Base-by-base conservation (phyloP, 2,888 invertebrate genomes). In the Ectemnius lituratus region DNA sequence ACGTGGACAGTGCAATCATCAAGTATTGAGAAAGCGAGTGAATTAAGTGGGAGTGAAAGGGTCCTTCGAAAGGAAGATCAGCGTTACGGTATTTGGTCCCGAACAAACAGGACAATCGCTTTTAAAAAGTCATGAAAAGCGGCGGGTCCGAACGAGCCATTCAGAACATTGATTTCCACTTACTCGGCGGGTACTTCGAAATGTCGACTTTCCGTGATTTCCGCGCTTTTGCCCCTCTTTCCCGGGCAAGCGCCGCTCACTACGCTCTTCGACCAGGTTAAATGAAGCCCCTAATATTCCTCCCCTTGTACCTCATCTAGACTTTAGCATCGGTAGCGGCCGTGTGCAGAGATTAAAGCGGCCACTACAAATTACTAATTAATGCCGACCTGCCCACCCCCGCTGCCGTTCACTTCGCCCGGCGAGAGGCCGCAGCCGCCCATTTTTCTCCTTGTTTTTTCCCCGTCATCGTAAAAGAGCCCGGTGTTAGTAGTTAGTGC, bases 281-380 rank as follows among this genome's bases (percentile, higher is more conserved):
- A 82, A 78, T 82, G 78, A 82, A 78, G 80, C 76, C 70, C 63
- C 72, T 80, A 70, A 71, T 76, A 79, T 73, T 60, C 67, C 49
- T 66, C 56, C 37, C 60, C 4, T 47, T 52, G 62, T 16, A 56
- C 28, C 60, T 67, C 71, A n/a, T 60, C 59, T 56, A 68, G 62
- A 62, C 68, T 72, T 67, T 59, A 68, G 47, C 70, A 16, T 27
- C 65, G 49, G 27, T 56, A 18, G 37, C 60, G 46, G n/a, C 18
- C n/a, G n/a, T 27, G 37, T 67, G 56, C 66, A 23, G 66, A 60
- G 65, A 75, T 60, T 77, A 80, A 82, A 76, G 65, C 73, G 67
- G 20, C 72, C 71, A 71, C 56, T 73, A 73, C 74, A 73, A 74
- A 78, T 77, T 77, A 68, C 70, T 76, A 82, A 80, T 82, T 82